These are phyloP conservation scores for Pachycephala philippinensis DNA, from an alignment of 2,113 vertebrate genomes.

Conservation along the genomic window DNA sequence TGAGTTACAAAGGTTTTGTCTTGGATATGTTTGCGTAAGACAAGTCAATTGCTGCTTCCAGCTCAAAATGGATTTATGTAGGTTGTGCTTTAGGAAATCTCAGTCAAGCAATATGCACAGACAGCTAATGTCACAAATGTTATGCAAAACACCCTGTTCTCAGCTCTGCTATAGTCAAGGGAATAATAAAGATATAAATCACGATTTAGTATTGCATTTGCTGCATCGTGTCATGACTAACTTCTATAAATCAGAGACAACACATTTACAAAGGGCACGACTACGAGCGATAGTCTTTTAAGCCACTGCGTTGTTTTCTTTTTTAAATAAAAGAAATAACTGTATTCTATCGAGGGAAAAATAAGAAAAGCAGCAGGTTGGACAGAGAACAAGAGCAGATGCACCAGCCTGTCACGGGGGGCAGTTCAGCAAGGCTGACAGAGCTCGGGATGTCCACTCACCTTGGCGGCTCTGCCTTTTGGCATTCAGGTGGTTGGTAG, in stretches of 20 bases:
- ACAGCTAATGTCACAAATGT: background rate
- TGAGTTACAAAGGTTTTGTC: background rate
- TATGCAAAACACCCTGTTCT: background rate
- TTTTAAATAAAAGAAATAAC: background rate
- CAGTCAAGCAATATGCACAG: background rate
- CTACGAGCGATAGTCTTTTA: background rate
- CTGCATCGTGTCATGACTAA: background rate
- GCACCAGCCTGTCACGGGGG: accelerated
- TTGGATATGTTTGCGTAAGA: background rate
- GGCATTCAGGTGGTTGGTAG: constrained; percentile 82
- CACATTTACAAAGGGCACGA: background rate
- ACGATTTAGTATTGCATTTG: background rate
- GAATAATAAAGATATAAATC: background rate
- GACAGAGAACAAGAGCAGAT: background rate
- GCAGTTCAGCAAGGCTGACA: background rate
- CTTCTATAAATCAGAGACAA: background rate
- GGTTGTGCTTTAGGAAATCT: background rate
- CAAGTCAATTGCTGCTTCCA: background rate
- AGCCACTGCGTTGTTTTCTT: accelerated
- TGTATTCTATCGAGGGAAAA: background rate
- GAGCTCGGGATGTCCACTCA: background rate
- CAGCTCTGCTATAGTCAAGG: background rate
- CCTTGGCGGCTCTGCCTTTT: constrained; percentile 83
- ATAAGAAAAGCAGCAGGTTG: background rate
- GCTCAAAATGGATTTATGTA: background rate